phyloP scores from a whole-genome alignment of 2,113 vertebrate species.

The Laterallus jamaicensis region DNA sequence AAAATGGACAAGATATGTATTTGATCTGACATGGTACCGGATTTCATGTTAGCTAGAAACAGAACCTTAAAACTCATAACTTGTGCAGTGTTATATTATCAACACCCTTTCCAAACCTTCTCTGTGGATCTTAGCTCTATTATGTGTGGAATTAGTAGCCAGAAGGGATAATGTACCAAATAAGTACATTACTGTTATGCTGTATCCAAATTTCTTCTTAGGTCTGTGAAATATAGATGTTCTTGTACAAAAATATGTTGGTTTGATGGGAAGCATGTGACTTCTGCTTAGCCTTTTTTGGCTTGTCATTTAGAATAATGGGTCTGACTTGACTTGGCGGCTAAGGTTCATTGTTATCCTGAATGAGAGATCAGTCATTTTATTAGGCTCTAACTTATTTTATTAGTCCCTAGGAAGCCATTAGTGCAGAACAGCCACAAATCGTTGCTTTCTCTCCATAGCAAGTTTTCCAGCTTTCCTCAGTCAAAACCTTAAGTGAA shows the following conservation, averaged over 20 bases:
- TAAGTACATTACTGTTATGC: not conserved
- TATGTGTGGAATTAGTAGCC: not conserved
- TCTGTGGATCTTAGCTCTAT: not conserved
- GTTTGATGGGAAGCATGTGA: not conserved
- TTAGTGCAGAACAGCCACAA: constrained; percentile 31
- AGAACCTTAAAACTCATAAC: not conserved
- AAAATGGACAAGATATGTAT: not conserved
- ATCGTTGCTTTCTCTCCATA: constrained; percentile 25
- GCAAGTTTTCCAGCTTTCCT: not conserved
- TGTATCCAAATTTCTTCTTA: not conserved
- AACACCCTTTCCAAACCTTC: not conserved
- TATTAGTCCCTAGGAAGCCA: constrained; percentile 53
- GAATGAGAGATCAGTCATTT: constrained; percentile 54
- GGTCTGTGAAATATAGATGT: not conserved
- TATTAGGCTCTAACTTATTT: constrained; percentile 52
- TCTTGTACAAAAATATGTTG: not conserved
- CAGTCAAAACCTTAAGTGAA: constrained; percentile 10
- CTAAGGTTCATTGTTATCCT: constrained; percentile 45
- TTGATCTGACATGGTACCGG: not conserved
- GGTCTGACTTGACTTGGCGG: not conserved
- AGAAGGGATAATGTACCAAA: not conserved
- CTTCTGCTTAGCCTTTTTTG: not conserved
- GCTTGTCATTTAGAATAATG: constrained; percentile 26
- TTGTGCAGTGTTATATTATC: not conserved
- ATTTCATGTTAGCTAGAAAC: not conserved